Conservation (phyloP, 2,113 vertebrate species). For the Siniperca chuatsi region DNA sequence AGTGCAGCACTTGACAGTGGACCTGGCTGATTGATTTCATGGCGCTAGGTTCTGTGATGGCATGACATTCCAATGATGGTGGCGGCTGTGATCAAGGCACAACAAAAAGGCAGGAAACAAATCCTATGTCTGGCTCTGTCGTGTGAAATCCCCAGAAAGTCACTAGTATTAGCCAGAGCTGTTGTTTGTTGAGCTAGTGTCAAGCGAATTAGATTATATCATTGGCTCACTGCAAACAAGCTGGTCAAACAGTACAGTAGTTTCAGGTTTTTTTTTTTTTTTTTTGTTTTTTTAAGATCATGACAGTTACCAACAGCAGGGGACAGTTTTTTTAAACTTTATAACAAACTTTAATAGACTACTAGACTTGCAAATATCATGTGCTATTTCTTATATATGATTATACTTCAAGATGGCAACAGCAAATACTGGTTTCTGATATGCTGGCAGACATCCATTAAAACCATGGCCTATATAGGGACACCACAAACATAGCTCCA, state of each 20-base stretch:
- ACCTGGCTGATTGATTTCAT: neutral
- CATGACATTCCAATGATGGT: conserved; percentile 14
- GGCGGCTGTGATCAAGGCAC: neutral
- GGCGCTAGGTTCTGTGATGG: neutral
- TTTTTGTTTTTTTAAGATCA: neutral
- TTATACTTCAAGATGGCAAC: neutral
- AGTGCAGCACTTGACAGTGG: neutral
- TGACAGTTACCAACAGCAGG: neutral
- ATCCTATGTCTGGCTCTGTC: conserved; percentile 14
- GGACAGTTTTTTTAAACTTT: neutral
- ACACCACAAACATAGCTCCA: neutral
- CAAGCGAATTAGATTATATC: neutral
- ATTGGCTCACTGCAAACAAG: neutral
- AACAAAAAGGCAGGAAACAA: conserved; percentile 7
- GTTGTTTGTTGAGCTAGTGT: neutral
- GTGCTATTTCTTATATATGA: neutral
- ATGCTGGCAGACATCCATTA: neutral
- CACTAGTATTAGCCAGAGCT: conserved; percentile 7
- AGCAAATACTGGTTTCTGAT: neutral
- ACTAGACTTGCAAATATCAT: neutral
- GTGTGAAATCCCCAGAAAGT: conserved; percentile 38
- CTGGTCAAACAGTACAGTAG: neutral
- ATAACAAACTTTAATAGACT: neutral
- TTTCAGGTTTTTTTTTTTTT: neutral
- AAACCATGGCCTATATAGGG: neutral